Evolutionary conservation across 1,140 invertebrate species (phyloP).

Genomic region (Procambarus virginalis): DNA sequence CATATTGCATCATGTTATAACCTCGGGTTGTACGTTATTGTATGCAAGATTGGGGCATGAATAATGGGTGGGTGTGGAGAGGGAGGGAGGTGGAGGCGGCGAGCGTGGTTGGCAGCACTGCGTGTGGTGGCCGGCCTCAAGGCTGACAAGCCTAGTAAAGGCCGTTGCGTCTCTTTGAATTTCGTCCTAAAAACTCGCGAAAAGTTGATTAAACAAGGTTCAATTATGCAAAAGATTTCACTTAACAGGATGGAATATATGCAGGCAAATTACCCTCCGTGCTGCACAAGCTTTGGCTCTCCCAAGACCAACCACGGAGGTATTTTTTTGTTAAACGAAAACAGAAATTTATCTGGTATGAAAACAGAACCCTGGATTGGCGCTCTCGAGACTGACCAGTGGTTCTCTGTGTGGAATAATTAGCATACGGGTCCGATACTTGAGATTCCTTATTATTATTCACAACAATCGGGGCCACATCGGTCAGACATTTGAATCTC

Average conservation of each 20-base stretch:
- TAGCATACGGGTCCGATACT: conserved; percentile 60
- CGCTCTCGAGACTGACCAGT: conserved; percentile 54
- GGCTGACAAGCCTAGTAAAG: conserved; percentile 14
- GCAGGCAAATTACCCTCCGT: conserved; percentile 33
- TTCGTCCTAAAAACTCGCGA: conserved; percentile 41
- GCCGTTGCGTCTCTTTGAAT: conserved; percentile 35
- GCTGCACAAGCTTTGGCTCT: conserved; percentile 7
- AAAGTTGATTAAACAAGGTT: conserved; percentile 42
- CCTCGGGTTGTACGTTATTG: neutral
- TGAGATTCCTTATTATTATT: conserved; percentile 63
- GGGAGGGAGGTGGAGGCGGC: neutral
- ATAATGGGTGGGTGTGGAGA: neutral
- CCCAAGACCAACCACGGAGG: neutral
- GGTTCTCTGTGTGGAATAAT: conserved; percentile 61
- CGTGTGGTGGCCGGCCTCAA: conserved; percentile 13
- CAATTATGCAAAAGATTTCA: conserved; percentile 47
- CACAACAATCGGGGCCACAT: conserved; percentile 54
- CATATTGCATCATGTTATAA: neutral
- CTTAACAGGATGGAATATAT: conserved; percentile 38
- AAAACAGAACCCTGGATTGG: conserved; percentile 44
- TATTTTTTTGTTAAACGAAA: conserved; percentile 36
- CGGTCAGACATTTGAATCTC: conserved; percentile 46
- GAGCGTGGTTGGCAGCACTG: conserved; percentile 15
- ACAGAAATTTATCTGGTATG: conserved; percentile 48
- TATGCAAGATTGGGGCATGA: neutral